A percentile compares a stretch with the other conserved stretches of the same genome.
Evolutionary conservation across 2,113 vertebrate species (phyloP).

Genomic region (Actenoides lindsayi): DNA sequence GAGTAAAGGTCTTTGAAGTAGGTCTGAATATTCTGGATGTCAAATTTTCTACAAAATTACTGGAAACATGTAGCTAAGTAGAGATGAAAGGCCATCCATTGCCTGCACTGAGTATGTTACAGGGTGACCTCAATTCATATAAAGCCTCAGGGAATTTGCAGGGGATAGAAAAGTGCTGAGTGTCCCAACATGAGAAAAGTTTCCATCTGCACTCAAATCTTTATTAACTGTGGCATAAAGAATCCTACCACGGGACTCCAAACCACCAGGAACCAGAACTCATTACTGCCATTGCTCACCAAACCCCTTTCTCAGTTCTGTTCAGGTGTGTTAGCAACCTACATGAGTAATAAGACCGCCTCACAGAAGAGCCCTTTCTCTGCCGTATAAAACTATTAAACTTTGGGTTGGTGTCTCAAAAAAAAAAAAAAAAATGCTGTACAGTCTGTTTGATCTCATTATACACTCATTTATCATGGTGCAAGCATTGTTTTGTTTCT

Average conservation of each 20-base stretch:
- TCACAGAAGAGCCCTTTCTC: background rate
- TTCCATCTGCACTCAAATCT: background rate
- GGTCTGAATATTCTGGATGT: background rate
- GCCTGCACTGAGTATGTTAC: background rate
- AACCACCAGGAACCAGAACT: background rate
- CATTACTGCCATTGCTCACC: background rate
- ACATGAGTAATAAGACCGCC: background rate
- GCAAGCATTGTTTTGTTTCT: background rate
- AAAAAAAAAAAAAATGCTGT: background rate
- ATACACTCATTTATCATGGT: background rate
- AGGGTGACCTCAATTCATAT: background rate
- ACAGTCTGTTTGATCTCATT: background rate
- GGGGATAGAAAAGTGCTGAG: background rate
- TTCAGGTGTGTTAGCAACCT: background rate
- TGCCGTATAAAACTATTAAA: background rate
- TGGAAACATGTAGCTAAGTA: background rate
- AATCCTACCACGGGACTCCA: background rate
- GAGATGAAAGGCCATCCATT: background rate
- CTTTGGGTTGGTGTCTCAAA: background rate
- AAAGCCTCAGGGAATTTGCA: background rate
- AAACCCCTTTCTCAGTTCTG: background rate
- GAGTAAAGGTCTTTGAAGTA: constrained; percentile 16
- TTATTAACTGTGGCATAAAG: background rate
- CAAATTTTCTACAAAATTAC: constrained; percentile 14
- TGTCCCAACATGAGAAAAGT: background rate